phyloP scores from a whole-genome alignment of 1,140 invertebrate genomes.

The Sitobion miscanthi region DNA sequence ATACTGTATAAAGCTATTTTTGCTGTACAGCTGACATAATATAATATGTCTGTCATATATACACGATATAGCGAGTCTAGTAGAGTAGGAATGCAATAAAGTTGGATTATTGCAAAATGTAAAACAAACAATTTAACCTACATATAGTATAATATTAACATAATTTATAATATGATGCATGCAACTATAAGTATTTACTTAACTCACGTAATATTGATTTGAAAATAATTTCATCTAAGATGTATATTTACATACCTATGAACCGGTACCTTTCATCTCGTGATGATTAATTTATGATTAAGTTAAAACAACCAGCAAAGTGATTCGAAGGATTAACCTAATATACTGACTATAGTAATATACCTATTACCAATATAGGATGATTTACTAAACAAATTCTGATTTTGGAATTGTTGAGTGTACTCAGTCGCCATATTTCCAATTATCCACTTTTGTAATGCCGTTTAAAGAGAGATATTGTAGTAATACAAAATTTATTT shows the following conservation, averaged over 20 bases:
- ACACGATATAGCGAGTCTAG: background rate
- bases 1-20: background rate
- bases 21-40: background rate
- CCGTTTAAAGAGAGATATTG: too few species aligned
- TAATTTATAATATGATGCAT: background rate
- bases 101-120: background rate
- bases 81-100: background rate
- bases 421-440: too few species aligned
- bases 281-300: too few species aligned
- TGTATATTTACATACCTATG: too few species aligned
- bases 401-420: too few species aligned
- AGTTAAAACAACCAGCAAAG: too few species aligned
- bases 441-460: too few species aligned
- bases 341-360: too few species aligned
- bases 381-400: background rate
- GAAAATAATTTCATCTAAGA: too few species aligned
- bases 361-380: background rate
- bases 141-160: background rate
- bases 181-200: background rate
- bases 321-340: background rate
- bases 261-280: too few species aligned
- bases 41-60: background rate
- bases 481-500: background rate
- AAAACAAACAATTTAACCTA: background rate
- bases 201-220: too few species aligned